Evolutionary conservation across 2,797 vertebrate species (phyloP).

Genomic region (Pterois miles): DNA sequence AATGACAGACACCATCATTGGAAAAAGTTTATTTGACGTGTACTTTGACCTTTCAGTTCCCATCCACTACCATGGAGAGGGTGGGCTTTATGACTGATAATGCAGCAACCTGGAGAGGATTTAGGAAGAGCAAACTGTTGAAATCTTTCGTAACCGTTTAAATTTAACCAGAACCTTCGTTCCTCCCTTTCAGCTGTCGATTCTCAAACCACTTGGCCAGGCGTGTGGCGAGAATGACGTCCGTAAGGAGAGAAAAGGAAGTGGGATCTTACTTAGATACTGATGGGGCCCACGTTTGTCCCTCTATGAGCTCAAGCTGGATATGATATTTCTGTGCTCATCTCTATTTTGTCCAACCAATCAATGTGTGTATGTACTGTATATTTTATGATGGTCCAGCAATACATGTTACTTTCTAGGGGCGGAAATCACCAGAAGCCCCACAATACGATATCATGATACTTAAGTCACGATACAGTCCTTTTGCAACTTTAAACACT

Average conservation of each 20-base stretch:
- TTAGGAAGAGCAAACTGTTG: conserved; percentile 9
- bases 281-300: conserved; percentile 45
- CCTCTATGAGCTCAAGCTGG: conserved; percentile 10
- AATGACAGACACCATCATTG: too few relatives aligned
- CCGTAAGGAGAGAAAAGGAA: conserved; percentile 19
- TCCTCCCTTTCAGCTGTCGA: conserved; percentile 3
- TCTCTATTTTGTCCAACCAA: background rate
- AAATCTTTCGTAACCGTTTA: conserved; percentile 28
- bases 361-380: too few relatives aligned
- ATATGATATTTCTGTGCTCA: conserved; percentile 14
- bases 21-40: too few relatives aligned
- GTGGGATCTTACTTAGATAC: conserved; percentile 33
- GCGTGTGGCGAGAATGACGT: conserved; percentile 30
- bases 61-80: too few relatives aligned
- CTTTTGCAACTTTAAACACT: too few relatives aligned
- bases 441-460: too few relatives aligned
- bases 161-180: conserved; percentile 22
- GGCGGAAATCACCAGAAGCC: too few relatives aligned
- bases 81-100: too few relatives aligned
- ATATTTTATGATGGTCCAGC: too few relatives aligned
- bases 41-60: too few relatives aligned
- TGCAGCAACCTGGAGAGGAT: conserved; percentile 25
- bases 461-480: too few relatives aligned
- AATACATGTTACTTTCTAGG: too few relatives aligned
- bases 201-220: conserved; percentile 36